Conservation (phyloP, 2,888 invertebrate species). For the Agonopterix subpropinquella region DNA sequence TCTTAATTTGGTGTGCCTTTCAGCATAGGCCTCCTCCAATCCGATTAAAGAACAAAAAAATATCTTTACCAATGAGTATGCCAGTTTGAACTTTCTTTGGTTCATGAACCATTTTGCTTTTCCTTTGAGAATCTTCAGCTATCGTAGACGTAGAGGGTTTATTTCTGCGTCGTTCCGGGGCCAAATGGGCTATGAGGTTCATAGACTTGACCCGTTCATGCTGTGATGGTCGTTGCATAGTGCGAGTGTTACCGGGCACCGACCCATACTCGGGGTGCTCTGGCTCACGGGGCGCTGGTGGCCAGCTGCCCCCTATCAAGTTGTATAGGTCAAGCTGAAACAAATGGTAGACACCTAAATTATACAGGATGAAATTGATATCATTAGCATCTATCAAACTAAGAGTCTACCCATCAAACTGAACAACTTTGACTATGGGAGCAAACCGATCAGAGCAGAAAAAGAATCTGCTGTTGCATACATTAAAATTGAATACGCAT, state of each 20-base stretch:
- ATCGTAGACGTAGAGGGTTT: constrained; percentile 30
- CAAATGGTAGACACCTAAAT: background rate
- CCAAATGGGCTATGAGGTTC: constrained; percentile 75
- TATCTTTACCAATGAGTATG: constrained; percentile 36
- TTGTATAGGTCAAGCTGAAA: constrained; percentile 60
- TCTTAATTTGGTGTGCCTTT: too few species aligned
- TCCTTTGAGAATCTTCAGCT: constrained; percentile 28
- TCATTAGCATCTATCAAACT: too few species aligned
- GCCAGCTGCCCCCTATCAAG: constrained; percentile 68
- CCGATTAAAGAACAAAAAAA: background rate
- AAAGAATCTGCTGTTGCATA: too few species aligned
- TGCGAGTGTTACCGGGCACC: constrained; percentile 36
- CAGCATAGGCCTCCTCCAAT: too few species aligned
- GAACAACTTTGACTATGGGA: too few species aligned
- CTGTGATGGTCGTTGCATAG: constrained; percentile 54
- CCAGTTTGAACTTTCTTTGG: constrained; percentile 65
- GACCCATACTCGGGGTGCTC: constrained; percentile 53
- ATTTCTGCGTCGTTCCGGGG: constrained; percentile 50
- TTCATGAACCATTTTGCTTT: constrained; percentile 60
- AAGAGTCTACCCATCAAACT: too few species aligned
- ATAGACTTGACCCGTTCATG: constrained; percentile 75
- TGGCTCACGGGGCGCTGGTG: constrained; percentile 56
- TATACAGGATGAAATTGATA: too few species aligned
- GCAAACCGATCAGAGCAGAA: too few species aligned
- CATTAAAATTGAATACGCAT: too few species aligned